Percentiles rank a stretch among this genome's conserved stretches.
phyloP scores from a whole-genome alignment of 1,140 invertebrate genomes.

The Drosophila neocordata region DNA sequence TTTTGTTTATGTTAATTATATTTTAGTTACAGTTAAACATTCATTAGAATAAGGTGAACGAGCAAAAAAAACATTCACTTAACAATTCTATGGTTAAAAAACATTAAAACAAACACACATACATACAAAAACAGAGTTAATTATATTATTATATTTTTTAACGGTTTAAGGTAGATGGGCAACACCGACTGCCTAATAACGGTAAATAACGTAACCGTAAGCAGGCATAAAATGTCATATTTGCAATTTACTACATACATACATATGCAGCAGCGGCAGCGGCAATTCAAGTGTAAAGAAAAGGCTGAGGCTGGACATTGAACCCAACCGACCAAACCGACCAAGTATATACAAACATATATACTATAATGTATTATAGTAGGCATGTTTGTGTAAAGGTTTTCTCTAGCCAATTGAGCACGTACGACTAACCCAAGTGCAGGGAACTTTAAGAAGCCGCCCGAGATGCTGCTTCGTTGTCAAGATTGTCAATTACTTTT shows the following conservation, averaged over 20 bases:
- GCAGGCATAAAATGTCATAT: no score
- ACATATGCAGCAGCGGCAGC: conserved; percentile 27
- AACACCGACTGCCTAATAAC: not conserved
- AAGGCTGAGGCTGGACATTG: conserved; percentile 42
- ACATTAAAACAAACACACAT: conserved; percentile 29
- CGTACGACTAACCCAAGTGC: conserved; percentile 36
- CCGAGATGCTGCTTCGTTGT: conserved; percentile 22
- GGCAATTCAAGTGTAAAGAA: conserved; percentile 55
- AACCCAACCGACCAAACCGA: conserved; percentile 28
- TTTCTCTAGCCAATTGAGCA: conserved; percentile 68
- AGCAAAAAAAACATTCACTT: conserved; percentile 58
- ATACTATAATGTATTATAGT: no score
- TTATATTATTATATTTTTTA: not conserved
- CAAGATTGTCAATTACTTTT: conserved; percentile 52
- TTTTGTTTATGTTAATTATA: conserved; percentile 45
- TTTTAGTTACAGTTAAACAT: conserved; percentile 63
- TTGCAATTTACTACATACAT: no score
- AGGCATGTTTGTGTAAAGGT: not conserved
- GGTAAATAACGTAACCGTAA: not conserved
- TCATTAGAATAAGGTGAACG: conserved; percentile 25
- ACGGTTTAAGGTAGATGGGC: not conserved
- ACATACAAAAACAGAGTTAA: not conserved
- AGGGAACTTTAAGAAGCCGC: conserved; percentile 43
- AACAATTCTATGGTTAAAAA: conserved; percentile 44
- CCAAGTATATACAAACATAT: no score